These are phyloP conservation scores for Dicranocentrus wangi DNA, from an alignment of 2,888 invertebrate species.

Conservation along the genomic window DNA sequence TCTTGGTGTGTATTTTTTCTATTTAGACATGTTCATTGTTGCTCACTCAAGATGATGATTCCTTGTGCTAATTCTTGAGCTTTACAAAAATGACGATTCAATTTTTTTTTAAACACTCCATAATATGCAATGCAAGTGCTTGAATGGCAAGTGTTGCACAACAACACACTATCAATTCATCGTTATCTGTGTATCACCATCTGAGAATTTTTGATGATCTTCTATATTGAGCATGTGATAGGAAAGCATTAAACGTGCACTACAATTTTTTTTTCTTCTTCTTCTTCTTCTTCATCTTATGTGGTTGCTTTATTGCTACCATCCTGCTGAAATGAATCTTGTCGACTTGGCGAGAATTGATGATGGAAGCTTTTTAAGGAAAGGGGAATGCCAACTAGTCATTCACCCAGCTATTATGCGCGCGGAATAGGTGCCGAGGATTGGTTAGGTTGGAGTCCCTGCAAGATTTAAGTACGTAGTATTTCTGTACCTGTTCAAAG, in stretches of 20 bases:
- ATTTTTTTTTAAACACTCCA: constrained; percentile 38
- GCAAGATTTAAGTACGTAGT: constrained; percentile 30
- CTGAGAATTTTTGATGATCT: constrained; percentile 13
- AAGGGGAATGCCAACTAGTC: constrained; percentile 46
- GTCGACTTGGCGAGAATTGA: constrained; percentile 38
- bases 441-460: background rate
- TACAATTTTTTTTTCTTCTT: background rate
- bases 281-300: too few species aligned
- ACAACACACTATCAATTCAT: constrained; percentile 43
- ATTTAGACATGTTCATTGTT: constrained; percentile 43
- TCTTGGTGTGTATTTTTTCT: constrained; percentile 8
- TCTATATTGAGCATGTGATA: constrained; percentile 5
- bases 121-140: background rate
- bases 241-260: constrained; percentile 7
- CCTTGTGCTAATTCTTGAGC: constrained; percentile 44
- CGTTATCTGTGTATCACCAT: constrained; percentile 25
- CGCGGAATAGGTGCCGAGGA: constrained; percentile 19
- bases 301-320: background rate
- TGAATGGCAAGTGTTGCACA: constrained; percentile 17
- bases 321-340: constrained; percentile 21
- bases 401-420: constrained; percentile 14
- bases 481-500: constrained; percentile 12
- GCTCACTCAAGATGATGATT: constrained; percentile 16
- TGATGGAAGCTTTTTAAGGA: constrained; percentile 53
- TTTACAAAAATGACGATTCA: constrained; percentile 41